These are phyloP conservation scores for Melanitta fusca DNA, from an alignment of 2,797 vertebrate species.

Conservation along the genomic window DNA sequence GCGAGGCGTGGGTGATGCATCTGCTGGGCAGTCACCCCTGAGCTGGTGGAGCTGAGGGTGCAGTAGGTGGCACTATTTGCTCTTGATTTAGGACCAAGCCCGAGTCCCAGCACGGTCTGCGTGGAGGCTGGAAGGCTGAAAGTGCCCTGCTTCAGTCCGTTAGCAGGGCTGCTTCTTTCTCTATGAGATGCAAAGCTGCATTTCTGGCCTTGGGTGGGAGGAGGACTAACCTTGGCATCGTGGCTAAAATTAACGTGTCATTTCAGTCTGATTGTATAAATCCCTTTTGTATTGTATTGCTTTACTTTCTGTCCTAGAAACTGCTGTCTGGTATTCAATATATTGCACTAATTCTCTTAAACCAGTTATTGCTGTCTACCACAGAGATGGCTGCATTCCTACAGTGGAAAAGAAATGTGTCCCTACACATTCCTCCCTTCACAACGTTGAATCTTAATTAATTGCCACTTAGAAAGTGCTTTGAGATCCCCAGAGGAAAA, in stretches of 20 bases:
- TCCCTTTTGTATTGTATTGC: neutral
- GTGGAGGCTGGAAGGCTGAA: neutral
- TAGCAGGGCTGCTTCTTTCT: neutral
- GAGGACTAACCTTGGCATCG: neutral
- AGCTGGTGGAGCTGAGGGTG: neutral
- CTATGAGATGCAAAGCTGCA: neutral
- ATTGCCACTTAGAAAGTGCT: conserved; percentile 17
- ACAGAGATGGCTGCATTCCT: neutral
- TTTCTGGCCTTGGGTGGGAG: neutral
- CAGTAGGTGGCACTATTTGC: conserved; percentile 64
- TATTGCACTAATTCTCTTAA: neutral
- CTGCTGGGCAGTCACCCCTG: neutral
- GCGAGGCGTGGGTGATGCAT: rapidly evolving
- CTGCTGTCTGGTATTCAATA: neutral
- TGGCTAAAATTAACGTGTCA: neutral
- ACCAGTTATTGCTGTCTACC: neutral
- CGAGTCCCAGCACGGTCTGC: neutral
- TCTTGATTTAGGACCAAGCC: conserved; percentile 2
- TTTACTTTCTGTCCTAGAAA: neutral
- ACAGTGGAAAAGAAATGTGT: neutral
- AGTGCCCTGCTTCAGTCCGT: neutral
- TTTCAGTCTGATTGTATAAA: neutral
- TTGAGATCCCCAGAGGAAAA: neutral
- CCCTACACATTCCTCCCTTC: neutral
- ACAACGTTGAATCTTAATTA: conserved; percentile 46